A percentile compares a stretch with the other conserved stretches of the same genome.
phyloP scores from a whole-genome alignment of 1,140 invertebrate species.

The Octopus bimaculoides region DNA sequence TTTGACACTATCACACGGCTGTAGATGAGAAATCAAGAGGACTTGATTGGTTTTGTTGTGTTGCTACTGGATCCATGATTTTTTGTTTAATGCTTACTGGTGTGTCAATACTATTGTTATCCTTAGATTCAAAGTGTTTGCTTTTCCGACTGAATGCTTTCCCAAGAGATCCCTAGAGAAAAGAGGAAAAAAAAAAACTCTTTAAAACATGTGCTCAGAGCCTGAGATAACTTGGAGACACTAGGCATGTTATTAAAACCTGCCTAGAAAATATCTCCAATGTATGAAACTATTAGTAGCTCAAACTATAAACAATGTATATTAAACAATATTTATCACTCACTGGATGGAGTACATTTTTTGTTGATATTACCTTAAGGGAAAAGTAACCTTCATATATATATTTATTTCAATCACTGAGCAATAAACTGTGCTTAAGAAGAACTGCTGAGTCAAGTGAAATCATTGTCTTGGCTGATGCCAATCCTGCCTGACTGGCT shows the following conservation, averaged over 20 bases:
- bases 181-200: background rate
- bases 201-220: conserved; percentile 11
- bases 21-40: background rate
- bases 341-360: background rate
- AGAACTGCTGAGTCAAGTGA: no score
- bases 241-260: background rate
- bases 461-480: no score
- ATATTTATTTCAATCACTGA: no score
- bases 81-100: conserved; percentile 26
- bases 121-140: conserved; percentile 57
- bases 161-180: conserved; percentile 71
- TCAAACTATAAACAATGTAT: background rate
- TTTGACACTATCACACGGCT: background rate
- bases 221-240: background rate
- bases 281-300: background rate
- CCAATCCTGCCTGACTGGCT: no score
- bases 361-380: background rate
- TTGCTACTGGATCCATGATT: conserved; percentile 34
- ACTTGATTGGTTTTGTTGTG: conserved; percentile 25
- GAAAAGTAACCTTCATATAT: no score
- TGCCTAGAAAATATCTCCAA: background rate
- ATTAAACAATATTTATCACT: no score
- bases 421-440: no score
- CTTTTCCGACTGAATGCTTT: conserved; percentile 71
- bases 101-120: conserved; percentile 25